Evolutionary conservation across 1,140 invertebrate species (phyloP), one percentile per base, ranked within the genome.

Genomic region (Drosophila pandora): DNA sequence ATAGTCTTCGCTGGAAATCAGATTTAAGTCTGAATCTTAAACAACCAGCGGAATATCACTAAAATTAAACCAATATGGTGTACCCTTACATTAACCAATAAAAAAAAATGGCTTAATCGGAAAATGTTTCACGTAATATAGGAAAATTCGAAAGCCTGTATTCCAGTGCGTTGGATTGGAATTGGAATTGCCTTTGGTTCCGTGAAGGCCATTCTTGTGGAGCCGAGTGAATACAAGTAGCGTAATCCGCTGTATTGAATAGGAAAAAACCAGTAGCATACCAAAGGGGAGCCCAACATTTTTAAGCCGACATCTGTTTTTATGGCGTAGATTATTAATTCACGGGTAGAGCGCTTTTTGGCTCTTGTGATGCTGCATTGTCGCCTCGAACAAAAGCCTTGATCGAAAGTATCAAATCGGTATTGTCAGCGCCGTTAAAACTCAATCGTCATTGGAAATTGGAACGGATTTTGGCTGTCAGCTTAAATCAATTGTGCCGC

Each of bases 381-480:
- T 47, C 25, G 41, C 25, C 23, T 23, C 41, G 43, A 13, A 61
- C 62, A 56, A 62, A 45, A 55, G 73, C 63, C 56, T 64, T 9
- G 25, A 28, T 47, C 28, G 58, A 60, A 64, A 63, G 47, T 58
- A 69, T 74, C 69, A 45, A 63, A 63, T 73, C 52, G 50, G 57
- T 57, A 87, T 87, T 82, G 78, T 87, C 69, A 82, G 83, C 78
- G 89, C 76, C 83, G 78, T 82, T 82, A 73, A 73, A 52, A 82
- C 67, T 82, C 80, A 90, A 81, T 81, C 72, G 67, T 55, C 80
- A 82, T 90, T 90, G 72, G 89, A 90, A 90, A 90, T 90, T 90
- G 89, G 88, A 90, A 89, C 89, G 89, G 78, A 90, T 82, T 67
- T 72, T 47, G 77, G 67, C 62, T 88, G 84, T 85, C 81, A 80